Base-by-base conservation (phyloP, 2,888 invertebrate species). In the Cephalotes varians region DNA sequence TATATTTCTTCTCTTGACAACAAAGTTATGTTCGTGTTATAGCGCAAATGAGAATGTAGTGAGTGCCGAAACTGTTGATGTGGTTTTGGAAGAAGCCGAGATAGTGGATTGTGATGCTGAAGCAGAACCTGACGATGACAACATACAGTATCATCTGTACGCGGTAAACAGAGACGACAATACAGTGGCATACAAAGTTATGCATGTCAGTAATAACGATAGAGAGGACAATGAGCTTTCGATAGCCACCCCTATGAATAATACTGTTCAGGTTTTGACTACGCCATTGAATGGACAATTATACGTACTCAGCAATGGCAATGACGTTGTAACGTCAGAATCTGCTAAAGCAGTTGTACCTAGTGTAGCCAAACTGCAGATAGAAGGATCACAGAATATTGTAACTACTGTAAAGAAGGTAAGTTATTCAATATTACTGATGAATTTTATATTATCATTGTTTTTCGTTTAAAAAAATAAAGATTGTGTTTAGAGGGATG, bases 241-340 rank as follows among this genome's bases (percentile, higher is more conserved):
- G 31, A 93, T 94, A 85, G 94, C 95, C 12, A 93, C 88, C 4
- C 79, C 90, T 28, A 77, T 90, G 65, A 91, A 87, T 76, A 90
- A 86, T 40, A 84, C 94, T 12, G 95, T 94, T 72, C 95, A 95
- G 90, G 95, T 96, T 34, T 93, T 96, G 65, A 95, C 96, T 60
- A 95, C 95, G 86, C 96, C 96, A 72, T 93, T 96, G 89, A 96
- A 95, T 92, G 95, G 96, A 60, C 97, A 97, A 93, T 96, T 97
- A 91, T 98, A 96, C 94, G 97, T 98, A 15, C 97, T 98, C 94
- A 97, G 97, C 92, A 97, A 97, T 91, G 96, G 97, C 7, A 96
- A 96, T 85, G 97, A 98, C 91, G 96, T 97, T 7, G 96, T 97
- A 93, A 96, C 96, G 21, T 94, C 95, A 12, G 91, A 95, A 82